These are phyloP conservation scores for Gymnocheta viridis DNA, from an alignment of 2,888 invertebrate species.

Conservation along the genomic window DNA sequence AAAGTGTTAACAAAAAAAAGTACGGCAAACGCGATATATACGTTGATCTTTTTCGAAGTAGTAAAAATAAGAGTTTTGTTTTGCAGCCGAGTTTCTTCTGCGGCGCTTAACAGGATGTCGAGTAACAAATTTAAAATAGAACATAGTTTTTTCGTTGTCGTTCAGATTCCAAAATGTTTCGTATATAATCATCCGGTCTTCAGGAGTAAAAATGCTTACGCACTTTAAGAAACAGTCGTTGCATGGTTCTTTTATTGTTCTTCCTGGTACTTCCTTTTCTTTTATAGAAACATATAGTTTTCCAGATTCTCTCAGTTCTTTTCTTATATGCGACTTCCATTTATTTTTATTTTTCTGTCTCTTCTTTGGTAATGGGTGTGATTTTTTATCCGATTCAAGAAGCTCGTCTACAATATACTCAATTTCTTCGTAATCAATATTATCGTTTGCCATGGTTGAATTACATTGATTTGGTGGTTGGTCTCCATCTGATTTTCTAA, in stretches of 20 bases:
- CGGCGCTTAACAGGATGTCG: constrained; percentile 8
- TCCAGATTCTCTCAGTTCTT: constrained; percentile 8
- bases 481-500: background rate
- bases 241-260: background rate
- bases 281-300: background rate
- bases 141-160: constrained; percentile 7
- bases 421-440: background rate
- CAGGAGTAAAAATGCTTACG: background rate
- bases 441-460: background rate
- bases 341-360: background rate
- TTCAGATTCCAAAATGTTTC: constrained; percentile 8
- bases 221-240: background rate
- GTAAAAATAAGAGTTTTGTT: background rate
- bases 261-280: background rate
- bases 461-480: background rate
- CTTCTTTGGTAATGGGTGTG: background rate
- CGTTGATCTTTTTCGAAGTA: too few species aligned
- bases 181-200: background rate
- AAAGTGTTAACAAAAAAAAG: constrained; percentile 12
- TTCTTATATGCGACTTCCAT: background rate
- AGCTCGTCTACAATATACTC: background rate
- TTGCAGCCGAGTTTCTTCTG: background rate
- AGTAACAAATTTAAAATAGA: constrained; percentile 9
- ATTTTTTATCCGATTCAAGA: background rate
- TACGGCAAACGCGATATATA: background rate